Base-by-base conservation (phyloP, 2,797 vertebrate species). In the Varecia variegata region DNA sequence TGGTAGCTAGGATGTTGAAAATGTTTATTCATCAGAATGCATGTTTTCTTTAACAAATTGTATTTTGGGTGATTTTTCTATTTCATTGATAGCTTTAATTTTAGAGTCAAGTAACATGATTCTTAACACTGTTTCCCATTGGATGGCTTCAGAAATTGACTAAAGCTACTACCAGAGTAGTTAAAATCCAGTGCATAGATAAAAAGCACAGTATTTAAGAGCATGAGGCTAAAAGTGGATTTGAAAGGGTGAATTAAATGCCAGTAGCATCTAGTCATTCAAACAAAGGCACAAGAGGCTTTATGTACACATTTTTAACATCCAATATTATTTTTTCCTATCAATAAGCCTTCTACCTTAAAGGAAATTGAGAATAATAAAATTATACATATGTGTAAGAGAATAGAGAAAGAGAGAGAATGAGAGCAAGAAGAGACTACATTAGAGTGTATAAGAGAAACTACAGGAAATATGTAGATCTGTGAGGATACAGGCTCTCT, bases 401-500 rank as follows among this genome's bases (percentile, higher is more conserved):
- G 87, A 77, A 1, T 18, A 96, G 40, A 90, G 58, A 50, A 30
- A 79, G 89, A 90, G 38, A 90, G 85, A 86, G 67, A 88, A 38
- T 25, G 82, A 97, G 21, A 68, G 10, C 9, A 47, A 79, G 50
- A 30, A 14, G 13, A 54, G 45, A 32, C 25, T 18, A 1, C 13
- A 54, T 45, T 76, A 17, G 30, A 54, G 38, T 3, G 2, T 47
- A 65, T 20, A 62, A 85, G 67, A 80, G 40, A 91, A 95, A 94
- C 4, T 43, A 2, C 20, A 97, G 45, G 58, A 96, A 95, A 96
- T 87, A 91, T 25, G 7, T 5, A 94, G 95, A 94, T 93, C 94
- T 96, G 90, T 81, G 62, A 68, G 67, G 90, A 89, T 79, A 97
- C 6, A 50, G 92, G 58, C n/a, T 73, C 74, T 95, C 20, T 58